Evolutionary conservation across 1,140 invertebrate genomes (phyloP).

Genomic region (Trichoplusia ni): DNA sequence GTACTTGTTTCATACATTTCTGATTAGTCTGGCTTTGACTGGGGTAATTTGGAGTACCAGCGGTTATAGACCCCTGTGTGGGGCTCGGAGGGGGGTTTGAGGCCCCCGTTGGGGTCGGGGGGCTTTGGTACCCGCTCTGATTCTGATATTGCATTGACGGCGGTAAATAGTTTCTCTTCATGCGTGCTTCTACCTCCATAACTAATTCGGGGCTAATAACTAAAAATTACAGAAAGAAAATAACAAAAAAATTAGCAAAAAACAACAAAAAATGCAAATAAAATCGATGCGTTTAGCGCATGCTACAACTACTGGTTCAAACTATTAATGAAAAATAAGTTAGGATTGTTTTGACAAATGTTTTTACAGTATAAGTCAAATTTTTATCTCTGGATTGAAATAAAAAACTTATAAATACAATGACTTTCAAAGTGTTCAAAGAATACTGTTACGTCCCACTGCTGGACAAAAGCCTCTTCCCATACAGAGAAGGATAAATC

Average conservation of each 20-base stretch:
- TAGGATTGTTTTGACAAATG: no score
- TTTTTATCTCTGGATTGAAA: no score
- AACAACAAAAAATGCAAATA: slow-evolving; percentile 38
- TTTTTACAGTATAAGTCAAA: no score
- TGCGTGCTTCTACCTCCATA: slow-evolving; percentile 93
- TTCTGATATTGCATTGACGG: slow-evolving; percentile 82
- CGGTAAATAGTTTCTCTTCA: slow-evolving; percentile 91
- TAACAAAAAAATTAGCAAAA: slow-evolving; percentile 74
- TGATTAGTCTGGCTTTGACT: slow-evolving; percentile 76
- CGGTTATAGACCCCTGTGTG: slow-evolving; percentile 56
- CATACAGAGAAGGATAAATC: no score
- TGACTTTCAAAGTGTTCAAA: no score
- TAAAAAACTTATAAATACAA: no score
- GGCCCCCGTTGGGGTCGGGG: slow-evolving; percentile 34
- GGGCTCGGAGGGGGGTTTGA: slow-evolving; percentile 37
- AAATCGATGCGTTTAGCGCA: no score
- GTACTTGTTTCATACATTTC: slow-evolving; percentile 57
- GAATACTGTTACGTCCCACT: no score
- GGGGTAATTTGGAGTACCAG: slow-evolving; percentile 58
- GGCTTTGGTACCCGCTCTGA: slow-evolving; percentile 44
- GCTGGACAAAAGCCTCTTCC: no score
- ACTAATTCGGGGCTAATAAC: slow-evolving; percentile 93
- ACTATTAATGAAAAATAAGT: no score
- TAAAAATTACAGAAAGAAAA: slow-evolving; percentile 75
- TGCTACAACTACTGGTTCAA: no score